These are phyloP conservation scores for Tragelaphus scriptus DNA, from an alignment of 2,113 vertebrate species.

Conservation along the genomic window DNA sequence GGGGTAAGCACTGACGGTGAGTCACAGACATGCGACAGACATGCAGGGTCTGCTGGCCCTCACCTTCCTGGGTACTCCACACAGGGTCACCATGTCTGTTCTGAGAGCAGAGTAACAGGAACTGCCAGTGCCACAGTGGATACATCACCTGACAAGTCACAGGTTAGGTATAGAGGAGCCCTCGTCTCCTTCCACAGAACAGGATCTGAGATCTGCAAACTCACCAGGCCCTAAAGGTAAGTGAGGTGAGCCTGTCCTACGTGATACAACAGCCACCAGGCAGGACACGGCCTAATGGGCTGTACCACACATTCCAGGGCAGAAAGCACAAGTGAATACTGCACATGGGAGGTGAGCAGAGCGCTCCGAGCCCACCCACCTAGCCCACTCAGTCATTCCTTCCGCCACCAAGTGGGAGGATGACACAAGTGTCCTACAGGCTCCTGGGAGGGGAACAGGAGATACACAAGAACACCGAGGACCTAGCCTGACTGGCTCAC, in stretches of 20 bases:
- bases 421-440: not conserved
- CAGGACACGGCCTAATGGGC: not conserved
- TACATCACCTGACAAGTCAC: not conserved
- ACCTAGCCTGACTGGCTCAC: no score
- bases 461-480: not conserved
- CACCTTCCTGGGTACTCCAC: not conserved
- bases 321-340: not conserved
- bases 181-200: not conserved
- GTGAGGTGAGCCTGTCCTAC: not conserved
- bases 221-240: not conserved
- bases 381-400: not conserved
- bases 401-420: no score
- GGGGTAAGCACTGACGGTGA: not conserved
- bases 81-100: not conserved
- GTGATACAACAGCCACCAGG: not conserved
- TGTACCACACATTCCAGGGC: not conserved
- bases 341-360: not conserved
- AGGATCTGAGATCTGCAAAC: not conserved
- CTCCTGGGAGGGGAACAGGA: not conserved
- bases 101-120: not conserved
- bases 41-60: not conserved
- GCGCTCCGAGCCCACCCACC: not conserved
- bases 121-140: not conserved
- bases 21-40: not conserved
- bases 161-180: not conserved